These are phyloP conservation scores for Cyanistes caeruleus DNA, from an alignment of 2,113 vertebrate genomes.

Conservation along the genomic window DNA sequence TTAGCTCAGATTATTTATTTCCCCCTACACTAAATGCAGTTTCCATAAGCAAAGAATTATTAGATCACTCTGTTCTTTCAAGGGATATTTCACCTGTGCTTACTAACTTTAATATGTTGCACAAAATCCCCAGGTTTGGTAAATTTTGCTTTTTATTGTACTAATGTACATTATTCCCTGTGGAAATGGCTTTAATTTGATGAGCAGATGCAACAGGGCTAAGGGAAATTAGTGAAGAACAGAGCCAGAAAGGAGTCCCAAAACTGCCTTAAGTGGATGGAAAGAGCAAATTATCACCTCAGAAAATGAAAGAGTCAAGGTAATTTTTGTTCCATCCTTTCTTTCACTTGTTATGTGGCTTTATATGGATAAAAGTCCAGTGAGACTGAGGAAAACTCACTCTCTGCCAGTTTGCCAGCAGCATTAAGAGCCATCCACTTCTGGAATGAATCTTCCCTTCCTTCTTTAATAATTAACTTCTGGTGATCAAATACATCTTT, in stretches of 20 bases:
- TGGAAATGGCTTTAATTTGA: not conserved
- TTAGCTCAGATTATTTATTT: not conserved
- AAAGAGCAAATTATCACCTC: not conserved
- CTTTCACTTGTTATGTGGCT: not conserved
- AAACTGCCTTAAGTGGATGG: not conserved
- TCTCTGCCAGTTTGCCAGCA: not conserved
- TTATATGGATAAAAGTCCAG: not conserved
- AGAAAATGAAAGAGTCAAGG: not conserved
- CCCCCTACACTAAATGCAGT: fast-evolving
- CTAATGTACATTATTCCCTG: not conserved
- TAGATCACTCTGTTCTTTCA: not conserved
- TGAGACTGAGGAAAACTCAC: not conserved
- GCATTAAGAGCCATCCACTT: not conserved
- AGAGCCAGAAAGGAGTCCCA: not conserved
- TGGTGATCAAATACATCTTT: not conserved
- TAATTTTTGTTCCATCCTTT: not conserved
- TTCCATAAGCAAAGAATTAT: not conserved
- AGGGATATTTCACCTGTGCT: not conserved
- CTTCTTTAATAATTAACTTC: not conserved
- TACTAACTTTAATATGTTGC: not conserved
- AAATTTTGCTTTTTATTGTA: not conserved
- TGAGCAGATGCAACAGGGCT: not conserved
- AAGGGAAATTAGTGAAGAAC: not conserved
- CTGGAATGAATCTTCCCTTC: not conserved
- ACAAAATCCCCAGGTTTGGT: not conserved